Conservation (phyloP, 2,113 vertebrate species). For the Pelvicachromis taeniatus region DNA sequence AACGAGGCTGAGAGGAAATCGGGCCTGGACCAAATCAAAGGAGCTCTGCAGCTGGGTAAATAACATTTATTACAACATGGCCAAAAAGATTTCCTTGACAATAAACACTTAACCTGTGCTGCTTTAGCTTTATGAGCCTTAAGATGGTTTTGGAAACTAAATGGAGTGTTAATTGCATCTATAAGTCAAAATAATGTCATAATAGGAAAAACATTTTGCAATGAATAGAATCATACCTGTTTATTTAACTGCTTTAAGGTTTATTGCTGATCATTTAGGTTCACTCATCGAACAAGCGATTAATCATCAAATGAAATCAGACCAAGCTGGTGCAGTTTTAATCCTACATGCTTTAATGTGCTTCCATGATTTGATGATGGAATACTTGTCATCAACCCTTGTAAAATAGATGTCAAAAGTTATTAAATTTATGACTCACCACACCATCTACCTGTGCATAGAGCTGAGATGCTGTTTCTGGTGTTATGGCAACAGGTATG, state of each 20-base stretch:
- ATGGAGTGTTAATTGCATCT: not conserved
- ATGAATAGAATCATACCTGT: not conserved
- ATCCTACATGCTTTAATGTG: not conserved
- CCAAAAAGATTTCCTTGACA: not conserved
- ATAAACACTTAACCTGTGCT: not conserved
- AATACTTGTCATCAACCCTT: not conserved
- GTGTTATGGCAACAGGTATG: slow-evolving; percentile 60
- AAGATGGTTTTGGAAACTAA: not conserved
- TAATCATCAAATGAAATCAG: not conserved
- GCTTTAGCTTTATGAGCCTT: not conserved
- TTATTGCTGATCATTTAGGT: not conserved
- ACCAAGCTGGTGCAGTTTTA: not conserved
- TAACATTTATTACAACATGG: not conserved
- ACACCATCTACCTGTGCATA: not conserved
- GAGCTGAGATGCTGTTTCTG: not conserved
- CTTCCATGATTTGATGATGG: not conserved
- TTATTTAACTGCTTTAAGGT: not conserved
- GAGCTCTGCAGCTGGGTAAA: slow-evolving; percentile 91
- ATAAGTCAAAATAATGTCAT: not conserved
- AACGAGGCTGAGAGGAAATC: slow-evolving; percentile 98
- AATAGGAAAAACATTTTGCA: not conserved
- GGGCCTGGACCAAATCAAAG: slow-evolving; percentile 97
- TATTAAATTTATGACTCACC: not conserved
- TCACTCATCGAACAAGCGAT: not conserved
- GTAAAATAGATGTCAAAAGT: not conserved